These are phyloP conservation scores for Heloderma charlesbogerti DNA, from an alignment of 2,113 vertebrate species.

Conservation along the genomic window DNA sequence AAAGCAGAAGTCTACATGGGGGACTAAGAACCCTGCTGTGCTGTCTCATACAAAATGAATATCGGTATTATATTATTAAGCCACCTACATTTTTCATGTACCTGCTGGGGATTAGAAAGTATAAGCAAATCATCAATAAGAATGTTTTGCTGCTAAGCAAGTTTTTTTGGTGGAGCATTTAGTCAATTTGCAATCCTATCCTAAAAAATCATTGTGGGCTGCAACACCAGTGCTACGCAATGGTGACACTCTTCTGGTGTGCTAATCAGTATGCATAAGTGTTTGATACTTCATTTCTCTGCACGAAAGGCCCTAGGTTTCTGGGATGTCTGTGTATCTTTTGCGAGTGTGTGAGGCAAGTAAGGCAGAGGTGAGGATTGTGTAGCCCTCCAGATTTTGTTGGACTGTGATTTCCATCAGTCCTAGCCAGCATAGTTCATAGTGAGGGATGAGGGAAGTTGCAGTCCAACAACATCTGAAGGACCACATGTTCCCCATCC, in stretches of 20 bases:
- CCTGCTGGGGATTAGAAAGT: conserved; percentile 47
- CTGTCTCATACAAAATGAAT: conserved; percentile 56
- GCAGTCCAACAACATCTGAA: too few species aligned
- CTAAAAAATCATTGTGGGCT: not conserved
- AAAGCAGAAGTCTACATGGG: conserved; percentile 11
- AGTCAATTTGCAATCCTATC: not conserved
- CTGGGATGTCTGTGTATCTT: not conserved
- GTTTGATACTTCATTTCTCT: not conserved
- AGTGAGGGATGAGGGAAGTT: too few species aligned
- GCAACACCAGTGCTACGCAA: not conserved
- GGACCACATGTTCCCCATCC: too few species aligned
- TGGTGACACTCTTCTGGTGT: too few species aligned
- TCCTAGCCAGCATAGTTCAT: too few species aligned
- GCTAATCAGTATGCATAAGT: not conserved
- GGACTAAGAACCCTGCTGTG: conserved; percentile 25
- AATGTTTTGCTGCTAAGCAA: conserved; percentile 15
- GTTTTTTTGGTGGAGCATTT: not conserved
- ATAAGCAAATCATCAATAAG: conserved; percentile 42
- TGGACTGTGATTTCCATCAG: too few species aligned
- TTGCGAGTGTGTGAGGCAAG: not conserved
- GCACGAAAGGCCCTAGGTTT: too few species aligned
- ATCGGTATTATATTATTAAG: conserved; percentile 22
- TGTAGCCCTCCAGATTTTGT: too few species aligned
- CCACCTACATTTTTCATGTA: conserved; percentile 56
- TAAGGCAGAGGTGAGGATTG: not conserved